Evolutionary conservation across 2,888 invertebrate species (phyloP).

Genomic region (Iphiclides podalirius): DNA sequence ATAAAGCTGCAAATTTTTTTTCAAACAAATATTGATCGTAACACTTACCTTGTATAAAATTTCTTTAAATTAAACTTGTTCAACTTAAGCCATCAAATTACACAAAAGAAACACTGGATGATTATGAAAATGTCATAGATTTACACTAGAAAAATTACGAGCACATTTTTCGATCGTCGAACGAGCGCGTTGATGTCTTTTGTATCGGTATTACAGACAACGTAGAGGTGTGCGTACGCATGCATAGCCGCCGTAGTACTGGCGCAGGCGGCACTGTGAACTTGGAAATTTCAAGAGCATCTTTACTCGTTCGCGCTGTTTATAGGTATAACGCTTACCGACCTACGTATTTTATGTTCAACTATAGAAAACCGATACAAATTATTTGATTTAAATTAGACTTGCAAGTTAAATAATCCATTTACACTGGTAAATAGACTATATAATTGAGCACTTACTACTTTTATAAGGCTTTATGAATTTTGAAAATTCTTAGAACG

Average conservation of each 20-base stretch:
- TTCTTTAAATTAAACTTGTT: not conserved
- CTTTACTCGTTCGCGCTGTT: constrained; percentile 15
- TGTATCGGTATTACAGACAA: not conserved
- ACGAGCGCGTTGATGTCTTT: constrained; percentile 15
- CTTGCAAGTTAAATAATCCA: too few species aligned
- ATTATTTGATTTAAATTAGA: too few species aligned
- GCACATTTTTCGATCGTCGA: constrained; percentile 10
- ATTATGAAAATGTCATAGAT: not conserved
- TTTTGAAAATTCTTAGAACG: too few species aligned
- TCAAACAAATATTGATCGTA: not conserved
- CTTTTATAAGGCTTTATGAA: too few species aligned
- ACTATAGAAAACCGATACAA: too few species aligned
- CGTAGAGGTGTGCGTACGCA: constrained; percentile 15
- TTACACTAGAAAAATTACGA: constrained; percentile 12
- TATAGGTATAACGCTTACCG: too few species aligned
- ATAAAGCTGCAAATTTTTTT: too few species aligned
- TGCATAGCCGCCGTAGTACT: constrained; percentile 10
- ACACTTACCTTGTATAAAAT: constrained; percentile 11
- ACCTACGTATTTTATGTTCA: too few species aligned
- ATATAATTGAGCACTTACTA: too few species aligned
- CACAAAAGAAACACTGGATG: constrained; percentile 8
- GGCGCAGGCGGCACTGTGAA: constrained; percentile 23
- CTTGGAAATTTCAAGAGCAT: constrained; percentile 24
- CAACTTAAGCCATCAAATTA: constrained; percentile 10
- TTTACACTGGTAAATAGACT: too few species aligned